Percentiles rank a stretch among this genome's conserved stretches.
Conservation (phyloP, 2,797 vertebrate genomes). For the Poecilia gillii region DNA sequence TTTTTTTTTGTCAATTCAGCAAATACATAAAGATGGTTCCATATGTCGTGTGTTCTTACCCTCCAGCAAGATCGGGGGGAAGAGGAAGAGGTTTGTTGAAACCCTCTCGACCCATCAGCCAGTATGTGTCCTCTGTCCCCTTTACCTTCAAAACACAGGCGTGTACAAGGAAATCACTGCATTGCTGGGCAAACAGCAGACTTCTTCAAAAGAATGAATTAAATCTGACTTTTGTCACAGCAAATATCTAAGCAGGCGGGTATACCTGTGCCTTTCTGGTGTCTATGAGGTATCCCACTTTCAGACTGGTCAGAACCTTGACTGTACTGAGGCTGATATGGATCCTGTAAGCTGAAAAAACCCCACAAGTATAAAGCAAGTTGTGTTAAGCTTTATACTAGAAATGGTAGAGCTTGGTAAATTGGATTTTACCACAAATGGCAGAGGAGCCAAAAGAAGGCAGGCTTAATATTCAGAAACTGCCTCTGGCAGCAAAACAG, state of each 20-base stretch:
- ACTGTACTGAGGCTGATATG: slow-evolving; percentile 85
- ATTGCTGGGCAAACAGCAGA: neutral
- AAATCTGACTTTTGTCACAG: neutral
- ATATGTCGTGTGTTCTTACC: slow-evolving; percentile 64
- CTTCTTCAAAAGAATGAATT: neutral
- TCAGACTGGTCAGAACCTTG: slow-evolving; percentile 80
- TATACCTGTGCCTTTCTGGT: slow-evolving; percentile 68
- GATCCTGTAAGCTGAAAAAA: slow-evolving; percentile 85
- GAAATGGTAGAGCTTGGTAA: neutral
- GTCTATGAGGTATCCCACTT: slow-evolving; percentile 83
- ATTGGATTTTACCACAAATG: neutral
- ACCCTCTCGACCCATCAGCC: slow-evolving; percentile 83
- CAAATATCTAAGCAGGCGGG: neutral
- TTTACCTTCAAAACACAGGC: slow-evolving; percentile 74
- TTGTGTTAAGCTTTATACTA: too few relatives aligned
- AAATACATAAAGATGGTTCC: neutral
- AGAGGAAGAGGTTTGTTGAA: slow-evolving; percentile 86
- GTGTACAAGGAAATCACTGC: neutral
- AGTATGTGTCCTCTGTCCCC: slow-evolving; percentile 82
- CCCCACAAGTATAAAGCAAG: neutral
- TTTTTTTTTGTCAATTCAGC: neutral
- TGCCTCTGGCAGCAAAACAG: neutral
- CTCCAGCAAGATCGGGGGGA: slow-evolving; percentile 82
- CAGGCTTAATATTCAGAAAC: neutral
- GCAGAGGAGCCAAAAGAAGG: neutral